phyloP scores from a whole-genome alignment of 1,140 invertebrate genomes.

The Scaptomyza graminum region DNA sequence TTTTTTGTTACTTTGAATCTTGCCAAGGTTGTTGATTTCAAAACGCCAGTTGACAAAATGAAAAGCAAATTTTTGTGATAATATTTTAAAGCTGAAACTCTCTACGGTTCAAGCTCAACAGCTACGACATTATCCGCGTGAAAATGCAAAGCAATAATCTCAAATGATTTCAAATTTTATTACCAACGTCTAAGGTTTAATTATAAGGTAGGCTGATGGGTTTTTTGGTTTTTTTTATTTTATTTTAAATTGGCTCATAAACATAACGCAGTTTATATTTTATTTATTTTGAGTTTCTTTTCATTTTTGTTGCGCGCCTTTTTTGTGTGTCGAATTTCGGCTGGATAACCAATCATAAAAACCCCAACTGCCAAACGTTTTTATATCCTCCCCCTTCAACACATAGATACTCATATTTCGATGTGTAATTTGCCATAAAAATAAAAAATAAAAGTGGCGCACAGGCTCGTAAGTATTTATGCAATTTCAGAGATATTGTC shows the following conservation, averaged over 20 bases:
- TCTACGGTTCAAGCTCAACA: neutral
- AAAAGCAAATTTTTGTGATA: neutral
- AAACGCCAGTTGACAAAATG: neutral
- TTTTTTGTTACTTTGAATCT: neutral
- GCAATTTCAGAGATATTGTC: conserved; percentile 81
- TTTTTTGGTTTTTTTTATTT: conserved; percentile 7
- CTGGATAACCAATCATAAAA: conserved; percentile 75
- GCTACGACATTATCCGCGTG: conserved; percentile 3
- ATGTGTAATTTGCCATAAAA: conserved; percentile 79
- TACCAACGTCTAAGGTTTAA: conserved; percentile 70
- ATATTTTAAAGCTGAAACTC: neutral
- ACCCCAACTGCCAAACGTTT: conserved; percentile 67
- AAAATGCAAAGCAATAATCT: conserved; percentile 12
- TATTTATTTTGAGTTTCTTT: conserved; percentile 68
- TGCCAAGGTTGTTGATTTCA: conserved; percentile 6
- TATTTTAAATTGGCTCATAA: conserved; percentile 61
- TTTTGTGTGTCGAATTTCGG: conserved; percentile 41
- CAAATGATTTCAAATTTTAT: conserved; percentile 55
- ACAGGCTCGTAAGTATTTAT: conserved; percentile 73
- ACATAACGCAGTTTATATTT: conserved; percentile 82
- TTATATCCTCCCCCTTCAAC: conserved; percentile 45
- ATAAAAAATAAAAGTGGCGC: conserved; percentile 56
- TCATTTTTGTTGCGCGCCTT: conserved; percentile 40
- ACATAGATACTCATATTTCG: conserved; percentile 46
- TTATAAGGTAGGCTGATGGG: conserved; percentile 64